Evolutionary conservation across 2,888 invertebrate species (phyloP).

Genomic region (Carterocephalus palaemon): DNA sequence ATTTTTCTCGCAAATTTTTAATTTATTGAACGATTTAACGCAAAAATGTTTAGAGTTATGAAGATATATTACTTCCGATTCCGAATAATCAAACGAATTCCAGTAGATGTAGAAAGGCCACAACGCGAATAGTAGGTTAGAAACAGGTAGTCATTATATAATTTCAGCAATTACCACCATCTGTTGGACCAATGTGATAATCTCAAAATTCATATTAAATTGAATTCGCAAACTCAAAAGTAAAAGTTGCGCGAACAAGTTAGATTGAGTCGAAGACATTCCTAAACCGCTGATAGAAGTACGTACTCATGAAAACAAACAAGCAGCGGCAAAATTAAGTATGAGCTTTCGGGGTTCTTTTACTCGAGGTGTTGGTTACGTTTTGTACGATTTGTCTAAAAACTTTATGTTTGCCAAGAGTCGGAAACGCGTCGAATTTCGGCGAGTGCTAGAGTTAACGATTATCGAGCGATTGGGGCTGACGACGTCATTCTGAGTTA

Average conservation of each 20-base stretch:
- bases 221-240: slow-evolving; percentile 3
- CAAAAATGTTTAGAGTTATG: too few relatives aligned
- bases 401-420: slow-evolving; percentile 15
- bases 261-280: slow-evolving; percentile 16
- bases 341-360: slow-evolving; percentile 1
- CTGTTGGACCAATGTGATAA: not conserved
- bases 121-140: too few relatives aligned
- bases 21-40: too few relatives aligned
- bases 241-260: slow-evolving; percentile 8
- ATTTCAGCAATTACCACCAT: not conserved
- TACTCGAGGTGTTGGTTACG: slow-evolving; percentile 8
- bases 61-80: too few relatives aligned
- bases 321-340: not conserved
- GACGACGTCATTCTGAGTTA: too few relatives aligned
- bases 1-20: too few relatives aligned
- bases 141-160: too few relatives aligned
- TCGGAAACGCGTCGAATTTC: slow-evolving; percentile 2
- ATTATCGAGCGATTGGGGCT: too few relatives aligned
- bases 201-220: slow-evolving; percentile 1
- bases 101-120: too few relatives aligned
- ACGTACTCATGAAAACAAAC: not conserved
- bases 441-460: too few relatives aligned
- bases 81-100: too few relatives aligned
- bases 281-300: not conserved
- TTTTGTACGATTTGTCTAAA: slow-evolving; percentile 11